A percentile compares a stretch with the other conserved stretches of the same genome.
These are phyloP conservation scores for Halichoerus grypus DNA, from an alignment of 2,113 vertebrate genomes.

Conservation along the genomic window DNA sequence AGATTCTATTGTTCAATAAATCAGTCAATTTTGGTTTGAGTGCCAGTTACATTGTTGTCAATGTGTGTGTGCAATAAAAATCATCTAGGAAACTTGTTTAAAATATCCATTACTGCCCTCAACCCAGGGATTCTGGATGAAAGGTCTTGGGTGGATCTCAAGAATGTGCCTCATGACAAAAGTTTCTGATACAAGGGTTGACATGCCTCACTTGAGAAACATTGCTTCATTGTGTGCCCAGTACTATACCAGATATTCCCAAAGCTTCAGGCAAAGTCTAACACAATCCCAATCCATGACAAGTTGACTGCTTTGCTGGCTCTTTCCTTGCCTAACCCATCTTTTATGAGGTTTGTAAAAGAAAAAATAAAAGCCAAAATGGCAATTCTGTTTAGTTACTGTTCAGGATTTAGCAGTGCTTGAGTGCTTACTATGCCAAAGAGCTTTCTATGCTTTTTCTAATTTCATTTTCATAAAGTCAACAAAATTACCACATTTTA, in stretches of 20 bases:
- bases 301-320: not conserved
- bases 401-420: not conserved
- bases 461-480: not conserved
- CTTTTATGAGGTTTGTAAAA: slow-evolving; percentile 11
- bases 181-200: not conserved
- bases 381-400: not conserved
- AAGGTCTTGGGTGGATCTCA: not conserved
- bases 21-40: not conserved
- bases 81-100: not conserved
- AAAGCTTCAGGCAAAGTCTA: slow-evolving; percentile 9
- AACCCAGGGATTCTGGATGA: not conserved
- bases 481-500: not conserved
- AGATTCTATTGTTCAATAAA: not conserved
- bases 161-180: not conserved
- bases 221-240: not conserved
- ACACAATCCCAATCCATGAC: not conserved
- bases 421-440: not conserved
- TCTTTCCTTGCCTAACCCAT: not conserved
- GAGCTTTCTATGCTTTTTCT: not conserved
- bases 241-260: too few relatives aligned
- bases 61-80: not conserved
- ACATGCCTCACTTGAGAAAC: not conserved
- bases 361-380: not conserved
- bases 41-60: not conserved
- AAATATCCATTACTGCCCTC: not conserved